Evolutionary conservation across 2,113 vertebrate species (phyloP), one percentile per base, ranked within the genome.

Genomic region (Neomonachus schauinslandi): DNA sequence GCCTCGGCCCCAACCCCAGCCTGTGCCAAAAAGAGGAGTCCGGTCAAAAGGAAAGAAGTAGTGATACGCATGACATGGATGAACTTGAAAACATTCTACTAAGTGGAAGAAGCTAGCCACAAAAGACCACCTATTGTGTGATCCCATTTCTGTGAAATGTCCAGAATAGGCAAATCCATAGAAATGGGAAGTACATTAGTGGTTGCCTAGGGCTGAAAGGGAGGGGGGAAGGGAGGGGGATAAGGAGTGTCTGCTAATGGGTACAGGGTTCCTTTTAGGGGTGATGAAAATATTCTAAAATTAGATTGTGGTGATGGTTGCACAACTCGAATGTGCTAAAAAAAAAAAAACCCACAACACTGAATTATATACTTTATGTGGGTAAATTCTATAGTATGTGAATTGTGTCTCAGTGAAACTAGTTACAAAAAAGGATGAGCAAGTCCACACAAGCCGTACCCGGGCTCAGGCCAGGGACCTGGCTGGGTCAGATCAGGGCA

Each of bases 201-300:
- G 84, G 36, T 79, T 91, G 72, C 89, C 65, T 55, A 33, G 21
- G 77, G 91, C 91, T 59, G 36, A 53, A 46, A 71, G 53, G 57
- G 65, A 33, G 11, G 46, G 53, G 33, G 42, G 26, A 16, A 31
- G 69, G 65, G 26, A 14, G 46, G 67, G 51, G 74, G 42, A 16
- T 19, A 13, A 26, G 69, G 33, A 69, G 7, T 19, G 55, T 33
- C 55, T 79, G 76, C 80, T 55, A 36, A 69, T 67, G 72, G 83
- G 33, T 36, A 55, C 13, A 59, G 42, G 80, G 71, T 72, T 97
- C 84, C 69, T 90, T 94, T 92, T 14, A 4, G 31, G 89, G 71
- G 81, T 89, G 86, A 95, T 67, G 65, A 91, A 88, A 86, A 74
- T 92, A 87, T 89, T 80, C 86, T 93, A 83, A 93, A 91, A 86